phyloP scores from a whole-genome alignment of 1,140 invertebrate genomes.

The Leptopilina clavipes region DNA sequence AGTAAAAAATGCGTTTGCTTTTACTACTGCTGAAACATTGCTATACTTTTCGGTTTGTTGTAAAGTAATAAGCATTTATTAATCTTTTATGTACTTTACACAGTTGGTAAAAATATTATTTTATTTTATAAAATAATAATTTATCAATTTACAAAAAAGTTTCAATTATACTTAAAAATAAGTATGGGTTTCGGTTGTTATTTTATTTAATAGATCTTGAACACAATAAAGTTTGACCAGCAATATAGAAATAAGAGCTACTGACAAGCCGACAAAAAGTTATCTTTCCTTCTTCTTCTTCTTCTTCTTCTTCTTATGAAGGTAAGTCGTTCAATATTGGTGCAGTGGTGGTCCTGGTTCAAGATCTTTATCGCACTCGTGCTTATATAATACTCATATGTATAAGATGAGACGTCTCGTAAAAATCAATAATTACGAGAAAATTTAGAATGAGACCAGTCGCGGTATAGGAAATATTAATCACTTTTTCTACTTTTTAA shows the following conservation, averaged over 20 bases:
- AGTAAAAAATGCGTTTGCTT: neutral
- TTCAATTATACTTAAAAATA: neutral
- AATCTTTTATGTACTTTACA: too few species aligned
- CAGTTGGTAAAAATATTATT: too few species aligned
- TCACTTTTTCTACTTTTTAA: neutral
- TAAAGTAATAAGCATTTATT: too few species aligned
- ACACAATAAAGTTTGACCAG: constrained; percentile 8
- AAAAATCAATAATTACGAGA: constrained; percentile 71
- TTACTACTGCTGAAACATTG: too few species aligned
- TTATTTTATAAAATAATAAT: too few species aligned
- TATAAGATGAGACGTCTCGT: constrained; percentile 54
- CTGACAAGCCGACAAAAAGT: constrained; percentile 62
- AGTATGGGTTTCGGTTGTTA: neutral
- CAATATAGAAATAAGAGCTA: constrained; percentile 40
- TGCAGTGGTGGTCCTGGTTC: constrained; percentile 58
- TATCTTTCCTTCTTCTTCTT: constrained; percentile 40
- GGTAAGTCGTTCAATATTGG: constrained; percentile 52
- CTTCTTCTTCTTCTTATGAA: constrained; percentile 44
- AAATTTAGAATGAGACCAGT: constrained; percentile 42
- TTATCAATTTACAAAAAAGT: too few species aligned
- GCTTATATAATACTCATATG: constrained; percentile 47
- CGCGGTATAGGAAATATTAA: constrained; percentile 21
- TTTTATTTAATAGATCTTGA: neutral
- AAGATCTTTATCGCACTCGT: constrained; percentile 70
- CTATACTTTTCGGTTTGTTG: too few species aligned